Evolutionary conservation across 2,888 invertebrate species (phyloP), one percentile per base, ranked within the genome.

Genomic region (Rhagonycha fulva): DNA sequence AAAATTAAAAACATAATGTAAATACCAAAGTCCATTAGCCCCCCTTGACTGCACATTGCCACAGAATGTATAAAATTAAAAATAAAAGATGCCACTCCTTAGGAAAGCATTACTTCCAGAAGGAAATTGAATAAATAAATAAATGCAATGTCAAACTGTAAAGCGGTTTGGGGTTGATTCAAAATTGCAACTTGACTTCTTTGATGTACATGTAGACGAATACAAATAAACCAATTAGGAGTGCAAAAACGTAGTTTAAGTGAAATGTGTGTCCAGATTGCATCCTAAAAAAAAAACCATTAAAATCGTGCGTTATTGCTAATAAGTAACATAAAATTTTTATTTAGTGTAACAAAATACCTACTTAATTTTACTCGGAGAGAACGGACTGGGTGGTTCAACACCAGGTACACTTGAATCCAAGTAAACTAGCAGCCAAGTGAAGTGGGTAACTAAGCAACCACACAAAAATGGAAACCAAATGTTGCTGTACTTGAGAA

Each of bases 341-440:
- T 32, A 32, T 62, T 4, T 4, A 23, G 62, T n/a, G 60, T 47
- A 30, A 11, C 10, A 69, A 23, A 61, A 70, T 71, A 83, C 85
- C 83, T 85, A 90, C 90, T 88, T 87, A 82, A 88, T 88, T 80
- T 89, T 89, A 24, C 86, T 86, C 12, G 90, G 89, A 71, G 90
- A 90, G 78, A 92, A 89, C 19, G 92, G 91, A 66, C 90, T 89
- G 4, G 91, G 91, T 24, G 92, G 92, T 84, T 89, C 87, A 4
- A 91, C 84, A 14, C 92, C 92, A 0, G 92, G 92, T 68, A 90
- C 87, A 81, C 88, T 88, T 76, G 92, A 92, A 84, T 92, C 92
- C 81, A 91, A 87, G 85, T 91, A 92, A 23, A 92, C 89, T 82
- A 92, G 89, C 74, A 88, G 86, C 88, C 91, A 91, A 9, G 90